Evolutionary conservation across 2,113 vertebrate genomes (phyloP).

Genomic region (Hydrolagus affinis): DNA sequence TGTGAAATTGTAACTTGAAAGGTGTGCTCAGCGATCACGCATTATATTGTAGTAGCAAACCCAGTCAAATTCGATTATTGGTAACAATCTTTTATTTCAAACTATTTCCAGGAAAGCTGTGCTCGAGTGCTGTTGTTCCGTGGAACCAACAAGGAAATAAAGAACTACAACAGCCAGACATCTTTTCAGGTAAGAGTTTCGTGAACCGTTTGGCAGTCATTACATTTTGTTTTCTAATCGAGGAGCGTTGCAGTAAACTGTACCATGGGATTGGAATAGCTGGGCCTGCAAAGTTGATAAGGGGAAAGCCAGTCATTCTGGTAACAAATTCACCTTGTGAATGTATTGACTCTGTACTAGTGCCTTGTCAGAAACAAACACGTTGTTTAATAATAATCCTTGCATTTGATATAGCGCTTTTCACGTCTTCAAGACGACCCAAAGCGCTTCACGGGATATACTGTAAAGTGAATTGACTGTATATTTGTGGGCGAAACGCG

Average conservation of each 20-base stretch:
- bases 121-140: slow-evolving; percentile 79
- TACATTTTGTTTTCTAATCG: background rate
- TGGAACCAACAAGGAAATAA: slow-evolving; percentile 82
- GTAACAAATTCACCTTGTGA: too few relatives aligned
- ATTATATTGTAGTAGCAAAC: background rate
- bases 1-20: background rate
- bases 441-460: too few relatives aligned
- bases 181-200: slow-evolving; percentile 76
- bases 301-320: too few relatives aligned
- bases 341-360: too few relatives aligned
- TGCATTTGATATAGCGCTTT: too few relatives aligned
- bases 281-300: too few relatives aligned
- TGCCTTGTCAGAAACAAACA: too few relatives aligned
- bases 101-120: slow-evolving; percentile 72
- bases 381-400: too few relatives aligned
- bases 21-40: background rate
- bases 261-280: too few relatives aligned
- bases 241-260: background rate
- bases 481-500: too few relatives aligned
- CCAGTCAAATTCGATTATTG: background rate
- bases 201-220: background rate
- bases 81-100: background rate
- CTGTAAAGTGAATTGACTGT: too few relatives aligned
- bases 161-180: slow-evolving; percentile 91
- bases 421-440: too few relatives aligned